phyloP scores from a whole-genome alignment of 2,797 vertebrate species.

The Myotis planiceps region DNA sequence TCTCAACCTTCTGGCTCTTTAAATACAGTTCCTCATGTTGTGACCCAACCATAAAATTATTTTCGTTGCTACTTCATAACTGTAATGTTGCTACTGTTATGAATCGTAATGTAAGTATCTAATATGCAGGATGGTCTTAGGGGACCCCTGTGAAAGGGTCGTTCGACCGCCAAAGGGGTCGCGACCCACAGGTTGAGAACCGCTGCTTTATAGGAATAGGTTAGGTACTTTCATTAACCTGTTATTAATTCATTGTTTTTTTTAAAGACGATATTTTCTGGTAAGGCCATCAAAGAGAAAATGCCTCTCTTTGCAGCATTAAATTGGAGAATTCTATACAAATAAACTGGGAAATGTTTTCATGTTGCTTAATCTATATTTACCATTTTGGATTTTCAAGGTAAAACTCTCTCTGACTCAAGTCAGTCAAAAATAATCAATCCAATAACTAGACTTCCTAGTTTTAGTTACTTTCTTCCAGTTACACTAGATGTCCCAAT shows the following conservation, averaged over 20 bases:
- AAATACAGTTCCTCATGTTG: too few relatives aligned
- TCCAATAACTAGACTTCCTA: not conserved
- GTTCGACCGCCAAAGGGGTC: too few relatives aligned
- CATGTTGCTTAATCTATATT: not conserved
- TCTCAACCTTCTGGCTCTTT: too few relatives aligned
- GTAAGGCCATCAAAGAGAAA: not conserved
- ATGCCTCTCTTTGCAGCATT: not conserved
- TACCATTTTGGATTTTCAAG: not conserved
- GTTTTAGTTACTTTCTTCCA: not conserved
- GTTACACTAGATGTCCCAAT: not conserved
- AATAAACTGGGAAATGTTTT: not conserved
- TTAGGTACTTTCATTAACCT: not conserved
- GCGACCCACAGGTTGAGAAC: too few relatives aligned
- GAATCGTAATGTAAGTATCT: too few relatives aligned
- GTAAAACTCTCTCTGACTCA: not conserved
- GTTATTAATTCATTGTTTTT: not conserved
- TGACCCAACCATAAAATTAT: too few relatives aligned
- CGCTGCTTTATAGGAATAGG: not conserved
- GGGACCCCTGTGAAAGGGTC: too few relatives aligned
- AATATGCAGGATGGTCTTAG: too few relatives aligned
- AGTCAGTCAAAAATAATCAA: not conserved
- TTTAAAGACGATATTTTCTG: not conserved
- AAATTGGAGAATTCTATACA: not conserved
- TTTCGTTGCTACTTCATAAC: too few relatives aligned
- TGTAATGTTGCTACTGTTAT: too few relatives aligned